These are phyloP conservation scores for Platyrinchus mystaceus DNA, from an alignment of 2,797 vertebrate genomes.

Conservation along the genomic window DNA sequence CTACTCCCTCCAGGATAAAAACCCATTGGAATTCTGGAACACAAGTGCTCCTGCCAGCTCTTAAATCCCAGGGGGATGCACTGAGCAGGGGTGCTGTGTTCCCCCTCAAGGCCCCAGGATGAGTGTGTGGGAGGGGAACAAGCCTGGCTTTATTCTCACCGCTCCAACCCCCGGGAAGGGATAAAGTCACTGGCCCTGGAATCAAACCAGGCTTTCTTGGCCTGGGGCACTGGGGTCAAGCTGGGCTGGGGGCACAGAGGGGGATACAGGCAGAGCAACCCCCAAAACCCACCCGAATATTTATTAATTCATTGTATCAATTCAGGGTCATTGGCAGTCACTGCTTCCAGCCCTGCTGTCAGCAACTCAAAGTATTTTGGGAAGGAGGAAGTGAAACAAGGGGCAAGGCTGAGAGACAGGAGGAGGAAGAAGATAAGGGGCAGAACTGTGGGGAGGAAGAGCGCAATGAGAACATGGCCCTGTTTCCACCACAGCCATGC, in stretches of 20 bases:
- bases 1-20: background rate
- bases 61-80: background rate
- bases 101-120: background rate
- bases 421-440: constrained; percentile 51
- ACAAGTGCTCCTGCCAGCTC: background rate
- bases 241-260: accelerated
- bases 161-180: background rate
- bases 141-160: constrained; percentile 54
- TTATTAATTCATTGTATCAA: accelerated
- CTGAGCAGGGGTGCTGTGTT: background rate
- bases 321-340: background rate
- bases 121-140: constrained; percentile 59
- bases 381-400: constrained; percentile 41
- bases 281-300: background rate
- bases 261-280: background rate
- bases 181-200: constrained; percentile 64
- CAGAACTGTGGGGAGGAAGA: background rate
- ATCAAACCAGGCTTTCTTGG: constrained; percentile 63
- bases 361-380: constrained; percentile 38
- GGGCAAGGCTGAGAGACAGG: background rate
- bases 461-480: accelerated
- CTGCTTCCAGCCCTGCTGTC: background rate
- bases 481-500: background rate
- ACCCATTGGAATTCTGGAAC: accelerated
- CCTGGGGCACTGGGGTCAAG: background rate